Base-by-base conservation (phyloP, 2,888 invertebrate species). In the Penaeus monodon region DNA sequence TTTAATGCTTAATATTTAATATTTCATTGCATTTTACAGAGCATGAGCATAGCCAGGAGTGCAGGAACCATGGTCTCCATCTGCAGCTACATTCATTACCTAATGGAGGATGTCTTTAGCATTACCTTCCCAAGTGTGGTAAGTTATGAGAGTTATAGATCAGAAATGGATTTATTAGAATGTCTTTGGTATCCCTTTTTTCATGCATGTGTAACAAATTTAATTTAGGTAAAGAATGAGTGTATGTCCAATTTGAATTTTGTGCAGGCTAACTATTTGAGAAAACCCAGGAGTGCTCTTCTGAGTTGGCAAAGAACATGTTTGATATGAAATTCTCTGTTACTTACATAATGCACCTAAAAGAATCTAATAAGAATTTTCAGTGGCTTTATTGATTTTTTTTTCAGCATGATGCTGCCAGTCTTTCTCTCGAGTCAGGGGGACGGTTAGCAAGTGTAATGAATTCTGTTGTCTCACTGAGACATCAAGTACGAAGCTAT, bases 41-140 rank as follows among this genome's bases (percentile, higher is more conserved):
- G 85, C 65, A 63, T 29, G 44, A 86, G 86, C 68, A 20, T 86
- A 44, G 66, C 81, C 12, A 68, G 86, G 63, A 86, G 86, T 77
- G 86, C 78, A 17, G 86, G 86, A 65, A 86, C 81, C 22, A 86
- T 86, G 86, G 86, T 78, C 1, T 66, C 86, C 17, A 82, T 86
- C 22, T 86, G 86, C 27, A 86, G 86, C 68, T 86, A 86, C 38
- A 78, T 86, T 24, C 77, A 86, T 65, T 86, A 68, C 44, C 27
- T 86, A 24, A 86, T 86, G 86, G 86, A 86, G 27, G 86, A 86
- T 27, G 81, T 81, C 20, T 86, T 86, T 82, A 82, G 81, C 24
- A 86, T 86, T 29, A 63, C 49, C 68, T 82, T 86, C 44, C 81
- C 86, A 22, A 78, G 82, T 33, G 76, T 86, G 82, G 86, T 86